Percentiles rank a stretch among this genome's conserved stretches.
phyloP scores from a whole-genome alignment of 2,888 invertebrate genomes.

The Watsonalla cultraria region DNA sequence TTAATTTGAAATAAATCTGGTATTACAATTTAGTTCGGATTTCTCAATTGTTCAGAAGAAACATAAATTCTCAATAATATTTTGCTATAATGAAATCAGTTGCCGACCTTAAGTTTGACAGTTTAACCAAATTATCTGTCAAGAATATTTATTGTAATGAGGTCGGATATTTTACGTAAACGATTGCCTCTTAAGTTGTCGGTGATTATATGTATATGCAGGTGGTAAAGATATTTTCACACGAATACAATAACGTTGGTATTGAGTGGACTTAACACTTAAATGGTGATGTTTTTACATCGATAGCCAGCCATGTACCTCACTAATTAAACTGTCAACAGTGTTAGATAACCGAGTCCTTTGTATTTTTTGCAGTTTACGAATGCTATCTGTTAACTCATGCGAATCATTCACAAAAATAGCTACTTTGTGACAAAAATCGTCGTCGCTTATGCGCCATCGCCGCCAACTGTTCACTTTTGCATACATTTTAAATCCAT shows the following conservation, averaged over 20 bases:
- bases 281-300: constrained; percentile 15
- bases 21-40: too few species aligned
- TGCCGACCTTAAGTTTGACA: too few species aligned
- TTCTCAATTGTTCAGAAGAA: too few species aligned
- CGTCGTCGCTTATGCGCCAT: too few species aligned
- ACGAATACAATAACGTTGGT: constrained; percentile 31
- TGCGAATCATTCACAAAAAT: constrained; percentile 5
- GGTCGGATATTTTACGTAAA: constrained; percentile 26
- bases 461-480: too few species aligned
- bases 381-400: constrained; percentile 14
- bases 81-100: too few species aligned
- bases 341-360: constrained; percentile 33
- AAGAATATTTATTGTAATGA: constrained; percentile 5
- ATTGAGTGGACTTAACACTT: constrained; percentile 15
- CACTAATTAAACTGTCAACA: constrained; percentile 38
- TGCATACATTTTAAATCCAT: too few species aligned
- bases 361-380: constrained; percentile 24
- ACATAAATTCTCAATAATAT: too few species aligned
- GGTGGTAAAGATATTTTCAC: constrained; percentile 29
- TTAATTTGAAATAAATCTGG: too few species aligned
- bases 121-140: neutral
- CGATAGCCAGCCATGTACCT: constrained; percentile 10
- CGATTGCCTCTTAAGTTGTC: constrained; percentile 14
- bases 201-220: constrained; percentile 9
- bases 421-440: too few species aligned